Evolutionary conservation across 1,140 invertebrate species (phyloP).

Genomic region (Grapholita molesta): DNA sequence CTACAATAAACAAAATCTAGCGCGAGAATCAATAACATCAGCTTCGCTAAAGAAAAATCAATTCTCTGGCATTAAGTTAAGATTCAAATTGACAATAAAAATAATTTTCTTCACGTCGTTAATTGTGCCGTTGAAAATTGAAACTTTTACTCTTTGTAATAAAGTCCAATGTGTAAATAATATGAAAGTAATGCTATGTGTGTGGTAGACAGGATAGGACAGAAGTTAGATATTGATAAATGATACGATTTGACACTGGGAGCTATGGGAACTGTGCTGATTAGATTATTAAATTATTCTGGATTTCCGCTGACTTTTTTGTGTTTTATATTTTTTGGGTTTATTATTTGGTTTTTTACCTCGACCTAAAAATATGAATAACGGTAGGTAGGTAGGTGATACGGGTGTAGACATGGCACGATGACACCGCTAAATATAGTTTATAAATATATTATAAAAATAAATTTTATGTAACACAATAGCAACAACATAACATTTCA

Average conservation of each 20-base stretch:
- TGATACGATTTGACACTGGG: conserved; percentile 34
- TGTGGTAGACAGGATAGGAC: conserved; percentile 29
- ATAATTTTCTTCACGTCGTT: not conserved
- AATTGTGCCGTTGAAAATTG: not conserved
- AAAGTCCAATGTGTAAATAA: not conserved
- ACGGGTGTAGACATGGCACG: no score
- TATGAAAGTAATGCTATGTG: not conserved
- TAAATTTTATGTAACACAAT: no score
- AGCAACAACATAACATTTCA: no score
- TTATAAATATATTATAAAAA: no score
- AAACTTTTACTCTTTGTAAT: not conserved
- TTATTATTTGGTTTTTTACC: not conserved
- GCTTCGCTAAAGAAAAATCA: not conserved
- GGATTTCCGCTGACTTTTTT: conserved; percentile 25
- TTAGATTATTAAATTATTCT: conserved; percentile 29
- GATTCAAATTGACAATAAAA: not conserved
- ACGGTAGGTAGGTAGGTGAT: no score
- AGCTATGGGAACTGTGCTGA: conserved; percentile 39
- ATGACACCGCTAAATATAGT: no score
- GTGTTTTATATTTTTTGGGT: not conserved
- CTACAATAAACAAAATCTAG: conserved; percentile 16
- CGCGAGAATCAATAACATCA: not conserved
- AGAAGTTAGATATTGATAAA: conserved; percentile 41
- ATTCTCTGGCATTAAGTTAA: not conserved
- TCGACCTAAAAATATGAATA: no score